Base-by-base conservation (phyloP, 2,797 vertebrate genomes). In the Acomys russatus region DNA sequence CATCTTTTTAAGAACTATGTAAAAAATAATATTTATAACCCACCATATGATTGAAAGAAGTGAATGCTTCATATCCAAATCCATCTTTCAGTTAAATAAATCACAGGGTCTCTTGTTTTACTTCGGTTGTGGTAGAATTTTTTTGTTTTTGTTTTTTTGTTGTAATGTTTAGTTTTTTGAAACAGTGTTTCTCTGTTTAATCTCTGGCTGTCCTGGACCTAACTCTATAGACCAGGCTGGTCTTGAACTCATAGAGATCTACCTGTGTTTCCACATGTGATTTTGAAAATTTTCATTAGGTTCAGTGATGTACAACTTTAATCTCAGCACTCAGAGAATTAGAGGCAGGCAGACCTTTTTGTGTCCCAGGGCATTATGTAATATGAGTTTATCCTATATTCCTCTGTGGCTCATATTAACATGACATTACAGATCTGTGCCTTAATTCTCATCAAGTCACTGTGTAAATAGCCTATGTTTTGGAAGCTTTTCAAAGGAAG, bases 1-100 rank as follows among this genome's bases (percentile, higher is more conserved):
- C 38, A 97, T 97, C 94, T 95, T 98, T 96, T 96, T 78, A 97
- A 96, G 85, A 96, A 93, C 94, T 63, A 44, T 87, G 68, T 95
- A 64, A 88, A 97, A 92, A 88, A 91, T 94, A 97, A 88, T 88
- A 51, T 79, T 97, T 95, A 95, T 94, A 97, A 95, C 96, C 76
- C 78, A 84, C 33, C 89, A 90, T 82, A 80, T 95, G 56, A 90
- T 33, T 79, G 51, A 93, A 94, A 96, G 59, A 77, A 82, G 87
- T 89, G 51, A 96, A 68, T 95, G 90, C 54, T 93, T 90, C 86
- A 82, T 76, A 92, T 77, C 33, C 92, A 93, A 9, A 44, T 95
- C 66, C 9, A 74, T 44, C 51, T 61, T 94, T 73, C 33, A 89
- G 28, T 76, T 88, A 87, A 90, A 94, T n/a, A 28, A 23, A 89